Evolutionary conservation across 1,140 invertebrate genomes (phyloP).

Genomic region (Drosophila kikkawai): DNA sequence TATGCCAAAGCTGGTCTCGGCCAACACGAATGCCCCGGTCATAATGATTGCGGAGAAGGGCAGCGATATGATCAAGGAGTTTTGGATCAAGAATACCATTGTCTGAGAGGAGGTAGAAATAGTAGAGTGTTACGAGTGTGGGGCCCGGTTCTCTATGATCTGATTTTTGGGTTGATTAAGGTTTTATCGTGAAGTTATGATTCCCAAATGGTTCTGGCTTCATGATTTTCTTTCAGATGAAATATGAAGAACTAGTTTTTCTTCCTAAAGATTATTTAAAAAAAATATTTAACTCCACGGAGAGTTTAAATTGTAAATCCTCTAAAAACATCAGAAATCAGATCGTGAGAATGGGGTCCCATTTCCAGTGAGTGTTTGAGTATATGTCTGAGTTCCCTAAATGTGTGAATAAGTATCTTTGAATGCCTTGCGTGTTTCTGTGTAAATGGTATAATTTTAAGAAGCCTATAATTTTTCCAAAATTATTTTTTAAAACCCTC

Average conservation of each 20-base stretch:
- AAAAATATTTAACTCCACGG: not conserved
- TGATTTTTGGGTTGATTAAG: not conserved
- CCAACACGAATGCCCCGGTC: slow-evolving; percentile 93
- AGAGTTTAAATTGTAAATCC: not conserved
- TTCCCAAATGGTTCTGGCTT: not conserved
- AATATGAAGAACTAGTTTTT: not conserved
- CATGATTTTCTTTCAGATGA: no score
- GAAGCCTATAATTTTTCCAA: not conserved
- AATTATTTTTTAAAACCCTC: slow-evolving; percentile 1
- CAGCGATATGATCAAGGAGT: slow-evolving; percentile 92
- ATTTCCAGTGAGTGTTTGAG: slow-evolving; percentile 2
- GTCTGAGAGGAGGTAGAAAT: slow-evolving; percentile 41
- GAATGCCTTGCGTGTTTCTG: slow-evolving; percentile 2
- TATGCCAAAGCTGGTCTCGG: slow-evolving; percentile 92
- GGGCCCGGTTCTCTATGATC: not conserved
- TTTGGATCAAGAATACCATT: slow-evolving; percentile 88
- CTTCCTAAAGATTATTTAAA: not conserved
- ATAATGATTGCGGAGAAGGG: slow-evolving; percentile 95
- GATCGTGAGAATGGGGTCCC: not conserved
- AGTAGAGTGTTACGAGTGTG: not conserved
- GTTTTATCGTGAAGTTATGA: not conserved
- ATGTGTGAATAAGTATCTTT: slow-evolving; percentile 4
- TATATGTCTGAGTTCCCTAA: slow-evolving; percentile 9
- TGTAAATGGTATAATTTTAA: slow-evolving; percentile 30
- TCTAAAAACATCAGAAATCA: not conserved